Conservation (phyloP, 2,888 invertebrate genomes). For the Physocephala rufipes region DNA sequence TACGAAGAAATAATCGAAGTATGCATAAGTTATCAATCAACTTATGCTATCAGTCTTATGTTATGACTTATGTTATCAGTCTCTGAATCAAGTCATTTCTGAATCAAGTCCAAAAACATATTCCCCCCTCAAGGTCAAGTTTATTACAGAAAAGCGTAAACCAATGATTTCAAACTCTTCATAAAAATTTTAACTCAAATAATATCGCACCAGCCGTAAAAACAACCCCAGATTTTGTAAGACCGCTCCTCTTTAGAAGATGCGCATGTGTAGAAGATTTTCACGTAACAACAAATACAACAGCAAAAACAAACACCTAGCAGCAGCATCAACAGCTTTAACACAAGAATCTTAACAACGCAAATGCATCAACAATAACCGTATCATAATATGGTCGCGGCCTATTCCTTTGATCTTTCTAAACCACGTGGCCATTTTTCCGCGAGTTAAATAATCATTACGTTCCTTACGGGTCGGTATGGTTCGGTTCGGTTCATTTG, state of each 20-base stretch:
- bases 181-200: constrained; percentile 30
- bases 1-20: too few relatives aligned
- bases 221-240: neutral
- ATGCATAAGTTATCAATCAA: too few relatives aligned
- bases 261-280: constrained; percentile 11
- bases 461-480: too few relatives aligned
- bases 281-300: constrained; percentile 14
- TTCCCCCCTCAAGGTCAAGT: constrained; percentile 14
- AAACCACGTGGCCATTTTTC: constrained; percentile 39
- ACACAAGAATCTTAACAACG: constrained; percentile 29
- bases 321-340: constrained; percentile 26
- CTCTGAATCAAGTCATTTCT: constrained; percentile 17
- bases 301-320: constrained; percentile 11
- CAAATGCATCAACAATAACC: constrained; percentile 15
- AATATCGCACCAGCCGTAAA: neutral
- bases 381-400: neutral
- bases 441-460: constrained; percentile 36
- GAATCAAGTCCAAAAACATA: constrained; percentile 16
- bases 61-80: too few relatives aligned
- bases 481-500: neutral
- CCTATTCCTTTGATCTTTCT: constrained; percentile 27
- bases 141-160: neutral
- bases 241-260: constrained; percentile 1
- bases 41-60: too few relatives aligned
- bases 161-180: constrained; percentile 22